Evolutionary conservation across 2,888 invertebrate genomes (phyloP).

Genomic region (Agrenia bidenticulata): DNA sequence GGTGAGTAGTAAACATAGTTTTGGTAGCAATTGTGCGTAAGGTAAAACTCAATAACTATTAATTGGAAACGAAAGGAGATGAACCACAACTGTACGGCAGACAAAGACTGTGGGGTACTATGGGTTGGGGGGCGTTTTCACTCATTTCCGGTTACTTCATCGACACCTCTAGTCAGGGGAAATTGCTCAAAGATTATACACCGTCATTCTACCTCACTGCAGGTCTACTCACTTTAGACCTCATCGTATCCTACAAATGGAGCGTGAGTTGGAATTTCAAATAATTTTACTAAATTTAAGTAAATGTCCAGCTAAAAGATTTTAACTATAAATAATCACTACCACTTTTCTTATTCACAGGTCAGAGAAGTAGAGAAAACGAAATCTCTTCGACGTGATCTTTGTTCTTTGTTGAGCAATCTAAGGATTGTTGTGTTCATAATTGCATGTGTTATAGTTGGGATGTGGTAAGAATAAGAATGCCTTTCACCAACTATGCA

Average conservation of each 20-base stretch:
- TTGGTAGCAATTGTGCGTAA: background rate
- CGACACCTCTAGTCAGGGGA: conserved; percentile 69
- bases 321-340: no score
- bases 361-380: conserved; percentile 51
- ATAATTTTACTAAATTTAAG: background rate
- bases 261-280: conserved; percentile 39
- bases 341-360: conserved; percentile 55
- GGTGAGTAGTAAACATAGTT: conserved; percentile 59
- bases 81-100: conserved; percentile 76
- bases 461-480: no score
- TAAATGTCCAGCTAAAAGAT: conserved; percentile 16
- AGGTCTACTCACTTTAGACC: conserved; percentile 42
- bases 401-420: conserved; percentile 67
- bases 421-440: conserved; percentile 72
- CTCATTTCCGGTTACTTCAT: conserved; percentile 75
- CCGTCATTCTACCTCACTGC: conserved; percentile 75
- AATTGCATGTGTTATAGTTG: conserved; percentile 76
- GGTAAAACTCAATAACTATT: conserved; percentile 43
- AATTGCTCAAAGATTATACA: conserved; percentile 70
- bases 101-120: conserved; percentile 83
- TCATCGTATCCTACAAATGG: conserved; percentile 51
- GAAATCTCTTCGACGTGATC: conserved; percentile 62
- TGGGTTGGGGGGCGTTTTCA: conserved; percentile 81
- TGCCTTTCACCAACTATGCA: no score
- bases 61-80: no score